Evolutionary conservation across 2,113 vertebrate genomes (phyloP).

Genomic region (Brachyistius frenatus): DNA sequence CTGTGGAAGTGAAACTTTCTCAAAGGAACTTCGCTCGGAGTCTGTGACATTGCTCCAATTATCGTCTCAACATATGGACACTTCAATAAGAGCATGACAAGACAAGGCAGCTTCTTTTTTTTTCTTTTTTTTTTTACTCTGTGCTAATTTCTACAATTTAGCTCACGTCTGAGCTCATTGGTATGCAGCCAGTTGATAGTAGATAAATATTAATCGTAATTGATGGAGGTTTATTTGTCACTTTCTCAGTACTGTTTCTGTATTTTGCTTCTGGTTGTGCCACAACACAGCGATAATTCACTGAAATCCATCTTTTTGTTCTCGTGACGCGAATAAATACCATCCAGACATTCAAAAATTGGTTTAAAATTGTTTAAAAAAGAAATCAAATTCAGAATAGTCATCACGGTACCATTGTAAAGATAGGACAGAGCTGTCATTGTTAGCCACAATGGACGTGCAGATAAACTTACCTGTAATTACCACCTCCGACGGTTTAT

Average conservation of each 20-base stretch:
- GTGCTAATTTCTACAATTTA: constrained; percentile 34
- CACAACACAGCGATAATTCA: not conserved
- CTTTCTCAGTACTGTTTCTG: not conserved
- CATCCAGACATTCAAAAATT: not conserved
- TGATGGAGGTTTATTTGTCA: constrained; percentile 22
- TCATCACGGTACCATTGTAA: constrained; percentile 10
- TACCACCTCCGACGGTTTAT: constrained; percentile 30
- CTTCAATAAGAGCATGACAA: constrained; percentile 6
- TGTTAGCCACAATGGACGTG: not conserved
- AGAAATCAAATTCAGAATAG: not conserved
- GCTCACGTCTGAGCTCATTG: constrained; percentile 9
- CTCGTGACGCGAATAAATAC: constrained; percentile 13
- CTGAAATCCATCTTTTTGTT: constrained; percentile 15
- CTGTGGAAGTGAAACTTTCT: constrained; percentile 36
- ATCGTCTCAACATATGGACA: constrained; percentile 29
- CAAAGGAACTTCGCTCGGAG: constrained; percentile 4
- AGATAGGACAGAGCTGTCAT: constrained; percentile 8
- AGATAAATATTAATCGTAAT: constrained; percentile 2
- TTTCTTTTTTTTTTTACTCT: not conserved
- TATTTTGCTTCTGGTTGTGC: constrained; percentile 1
- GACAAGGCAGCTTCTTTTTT: constrained; percentile 21
- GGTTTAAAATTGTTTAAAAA: constrained; percentile 2
- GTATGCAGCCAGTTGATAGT: not conserved
- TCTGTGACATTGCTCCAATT: constrained; percentile 53
- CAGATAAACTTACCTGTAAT: constrained; percentile 34